Evolutionary conservation across 92 coral and sea anemone species (phyloP).

Genomic region (Virgularia gustaviana): DNA sequence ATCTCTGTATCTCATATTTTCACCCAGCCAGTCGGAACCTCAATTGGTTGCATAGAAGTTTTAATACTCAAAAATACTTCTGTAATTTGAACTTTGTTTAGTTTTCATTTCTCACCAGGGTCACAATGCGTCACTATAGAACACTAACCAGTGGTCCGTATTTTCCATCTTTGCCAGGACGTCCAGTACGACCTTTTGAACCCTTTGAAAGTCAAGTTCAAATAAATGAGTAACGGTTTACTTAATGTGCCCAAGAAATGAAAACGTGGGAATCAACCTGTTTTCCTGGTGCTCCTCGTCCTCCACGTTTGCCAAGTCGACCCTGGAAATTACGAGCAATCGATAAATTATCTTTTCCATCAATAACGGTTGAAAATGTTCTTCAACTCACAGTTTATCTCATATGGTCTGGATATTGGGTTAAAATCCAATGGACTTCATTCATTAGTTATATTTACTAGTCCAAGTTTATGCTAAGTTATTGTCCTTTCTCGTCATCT

Average conservation of each 20-base stretch:
- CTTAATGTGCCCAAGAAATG: background rate
- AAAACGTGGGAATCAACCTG: conserved; percentile 28
- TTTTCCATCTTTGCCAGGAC: conserved; percentile 50
- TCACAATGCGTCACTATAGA: background rate
- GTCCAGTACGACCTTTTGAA: conserved; percentile 40
- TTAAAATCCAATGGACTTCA: too few species aligned
- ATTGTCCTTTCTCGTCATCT: too few species aligned
- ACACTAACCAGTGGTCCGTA: conserved; percentile 33
- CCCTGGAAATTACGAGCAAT: too few species aligned
- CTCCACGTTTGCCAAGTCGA: conserved; percentile 26
- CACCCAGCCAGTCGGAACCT: too few species aligned
- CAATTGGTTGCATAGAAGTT: too few species aligned
- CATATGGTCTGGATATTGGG: too few species aligned
- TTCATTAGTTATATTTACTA: too few species aligned
- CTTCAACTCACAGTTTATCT: too few species aligned
- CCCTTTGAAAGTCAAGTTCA: conserved; percentile 1
- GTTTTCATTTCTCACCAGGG: background rate
- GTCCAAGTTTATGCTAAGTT: too few species aligned
- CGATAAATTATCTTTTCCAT: background rate
- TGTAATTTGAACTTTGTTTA: background rate
- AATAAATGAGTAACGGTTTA: background rate
- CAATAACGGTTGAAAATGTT: background rate
- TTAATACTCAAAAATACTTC: too few species aligned
- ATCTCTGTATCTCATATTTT: too few species aligned
- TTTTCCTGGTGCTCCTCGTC: conserved; percentile 1